Conservation (phyloP, 1,140 invertebrate genomes). For the Drosophila sp. region DNA sequence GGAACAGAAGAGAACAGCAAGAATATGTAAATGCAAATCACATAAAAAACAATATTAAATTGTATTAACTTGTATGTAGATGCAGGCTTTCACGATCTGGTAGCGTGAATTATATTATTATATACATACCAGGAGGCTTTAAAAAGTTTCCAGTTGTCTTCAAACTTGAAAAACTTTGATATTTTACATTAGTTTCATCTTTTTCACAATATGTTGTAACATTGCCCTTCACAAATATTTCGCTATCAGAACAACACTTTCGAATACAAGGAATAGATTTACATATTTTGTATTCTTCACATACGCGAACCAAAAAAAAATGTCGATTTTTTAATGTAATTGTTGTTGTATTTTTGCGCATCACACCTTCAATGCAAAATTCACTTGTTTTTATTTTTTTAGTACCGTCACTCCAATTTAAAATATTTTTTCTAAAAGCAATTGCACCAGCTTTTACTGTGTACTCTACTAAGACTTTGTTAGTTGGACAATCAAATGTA, state of each 20-base stretch:
- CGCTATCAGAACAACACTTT: constrained; percentile 82
- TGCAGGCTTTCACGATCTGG: too few species aligned
- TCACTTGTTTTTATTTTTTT: constrained; percentile 27
- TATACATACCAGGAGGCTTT: constrained; percentile 51
- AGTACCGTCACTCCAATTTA: constrained; percentile 28
- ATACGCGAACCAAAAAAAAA: constrained; percentile 77
- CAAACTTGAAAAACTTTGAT: constrained; percentile 50
- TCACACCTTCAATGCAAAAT: constrained; percentile 61
- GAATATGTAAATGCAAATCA: too few species aligned
- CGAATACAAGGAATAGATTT: constrained; percentile 72
- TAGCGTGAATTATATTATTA: too few species aligned
- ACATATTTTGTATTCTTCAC: constrained; percentile 47
- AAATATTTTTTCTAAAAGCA: constrained; percentile 12
- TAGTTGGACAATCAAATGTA: constrained; percentile 38
- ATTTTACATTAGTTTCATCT: constrained; percentile 37
- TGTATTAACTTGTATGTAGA: too few species aligned
- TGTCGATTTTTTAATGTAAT: not conserved
- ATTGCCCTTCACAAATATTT: constrained; percentile 69
- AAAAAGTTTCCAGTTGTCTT: constrained; percentile 53
- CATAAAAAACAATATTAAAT: too few species aligned
- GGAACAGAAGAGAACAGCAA: too few species aligned
- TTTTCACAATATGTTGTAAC: constrained; percentile 48
- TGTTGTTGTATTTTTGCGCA: constrained; percentile 14
- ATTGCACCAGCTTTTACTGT: constrained; percentile 25
- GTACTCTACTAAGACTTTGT: constrained; percentile 60